These are phyloP conservation scores for Candidula unifasciata DNA, from an alignment of 2,888 invertebrate species.

Conservation along the genomic window DNA sequence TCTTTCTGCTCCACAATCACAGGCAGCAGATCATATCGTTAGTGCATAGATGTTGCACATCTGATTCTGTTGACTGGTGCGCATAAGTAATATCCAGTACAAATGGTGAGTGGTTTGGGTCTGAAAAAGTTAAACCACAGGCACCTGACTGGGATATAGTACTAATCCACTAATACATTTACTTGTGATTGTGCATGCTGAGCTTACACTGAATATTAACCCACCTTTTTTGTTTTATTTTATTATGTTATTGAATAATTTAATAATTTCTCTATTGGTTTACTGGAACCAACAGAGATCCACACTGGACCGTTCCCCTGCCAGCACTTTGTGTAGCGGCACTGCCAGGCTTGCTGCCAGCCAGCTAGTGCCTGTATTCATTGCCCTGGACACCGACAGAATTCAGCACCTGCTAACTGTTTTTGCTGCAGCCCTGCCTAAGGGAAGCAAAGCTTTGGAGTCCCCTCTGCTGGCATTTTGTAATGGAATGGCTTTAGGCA, in stretches of 20 bases:
- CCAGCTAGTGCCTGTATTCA: conserved; percentile 64
- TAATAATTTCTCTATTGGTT: not conserved
- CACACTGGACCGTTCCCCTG: conserved; percentile 63
- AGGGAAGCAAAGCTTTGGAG: conserved; percentile 59
- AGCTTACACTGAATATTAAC: too few relatives aligned
- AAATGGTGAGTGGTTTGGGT: too few relatives aligned
- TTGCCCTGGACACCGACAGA: conserved; percentile 61
- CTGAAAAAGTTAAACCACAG: too few relatives aligned
- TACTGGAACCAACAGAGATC: conserved; percentile 57
- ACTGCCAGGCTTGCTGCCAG: conserved; percentile 65
- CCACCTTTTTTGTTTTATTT: too few relatives aligned
- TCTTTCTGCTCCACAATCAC: too few relatives aligned
- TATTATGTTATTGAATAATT: not conserved
- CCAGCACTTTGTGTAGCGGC: conserved; percentile 67
- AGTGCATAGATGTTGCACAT: too few relatives aligned
- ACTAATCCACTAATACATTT: too few relatives aligned
- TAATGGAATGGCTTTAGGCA: conserved; percentile 68
- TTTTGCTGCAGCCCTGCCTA: conserved; percentile 62
- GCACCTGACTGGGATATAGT: too few relatives aligned
- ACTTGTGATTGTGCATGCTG: too few relatives aligned
- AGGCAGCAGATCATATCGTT: too few relatives aligned
- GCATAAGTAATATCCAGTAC: too few relatives aligned
- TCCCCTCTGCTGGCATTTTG: conserved; percentile 64
- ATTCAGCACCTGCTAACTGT: conserved; percentile 60
- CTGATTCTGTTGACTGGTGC: too few relatives aligned